These are phyloP conservation scores for Apocrypta bakeri DNA, from an alignment of 1,140 invertebrate genomes.

Conservation along the genomic window DNA sequence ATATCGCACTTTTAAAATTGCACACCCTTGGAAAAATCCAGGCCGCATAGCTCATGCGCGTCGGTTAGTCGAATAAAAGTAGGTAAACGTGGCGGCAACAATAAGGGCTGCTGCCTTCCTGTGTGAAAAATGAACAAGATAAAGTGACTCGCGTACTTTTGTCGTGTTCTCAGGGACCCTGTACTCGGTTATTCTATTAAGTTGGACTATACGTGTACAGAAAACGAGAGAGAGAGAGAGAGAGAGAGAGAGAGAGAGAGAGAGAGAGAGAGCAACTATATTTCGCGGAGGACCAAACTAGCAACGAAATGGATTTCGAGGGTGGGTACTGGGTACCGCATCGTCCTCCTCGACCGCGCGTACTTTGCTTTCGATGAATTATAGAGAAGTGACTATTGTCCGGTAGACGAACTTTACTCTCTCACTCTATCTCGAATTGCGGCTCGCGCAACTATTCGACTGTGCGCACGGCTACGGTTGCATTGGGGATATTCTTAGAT, in stretches of 20 bases:
- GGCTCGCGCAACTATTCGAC: background rate
- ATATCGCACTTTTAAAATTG: background rate
- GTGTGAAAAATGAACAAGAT: conserved; percentile 1
- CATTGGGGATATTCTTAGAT: background rate
- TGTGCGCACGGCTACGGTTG: background rate
- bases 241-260: too few relatives aligned
- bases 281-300: background rate
- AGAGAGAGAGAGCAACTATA: background rate
- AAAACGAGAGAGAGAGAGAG: too few relatives aligned
- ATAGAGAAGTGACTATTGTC: conserved; percentile 10
- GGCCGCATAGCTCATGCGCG: background rate
- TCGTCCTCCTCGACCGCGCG: background rate
- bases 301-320: conserved; percentile 9
- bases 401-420: background rate
- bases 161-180: background rate
- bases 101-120: background rate
- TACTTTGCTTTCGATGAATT: conserved; percentile 15
- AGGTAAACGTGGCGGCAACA: background rate
- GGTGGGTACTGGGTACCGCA: background rate
- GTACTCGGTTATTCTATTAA: conserved; percentile 31
- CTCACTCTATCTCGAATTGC: background rate
- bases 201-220: background rate
- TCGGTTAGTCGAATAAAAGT: background rate
- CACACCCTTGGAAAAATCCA: background rate
- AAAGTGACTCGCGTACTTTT: background rate